Evolutionary conservation across 2,888 invertebrate genomes (phyloP).

Genomic region (Rhogogaster chlorosoma): DNA sequence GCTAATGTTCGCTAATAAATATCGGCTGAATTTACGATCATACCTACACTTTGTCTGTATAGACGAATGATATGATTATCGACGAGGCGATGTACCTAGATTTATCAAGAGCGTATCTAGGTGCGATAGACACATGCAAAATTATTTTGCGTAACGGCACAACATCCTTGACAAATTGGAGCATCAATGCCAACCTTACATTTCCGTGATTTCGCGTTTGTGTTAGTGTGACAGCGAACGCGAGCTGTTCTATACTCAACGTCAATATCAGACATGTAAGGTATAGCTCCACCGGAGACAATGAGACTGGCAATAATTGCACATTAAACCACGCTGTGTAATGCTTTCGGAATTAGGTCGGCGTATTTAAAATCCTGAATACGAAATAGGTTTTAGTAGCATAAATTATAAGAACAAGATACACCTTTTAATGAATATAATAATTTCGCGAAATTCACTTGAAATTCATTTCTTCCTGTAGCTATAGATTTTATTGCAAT

Average conservation of each 20-base stretch:
- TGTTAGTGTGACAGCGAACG: not conserved
- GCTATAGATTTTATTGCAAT: not conserved
- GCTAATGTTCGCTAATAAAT: constrained; percentile 5
- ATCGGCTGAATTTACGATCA: not conserved
- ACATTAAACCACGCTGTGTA: not conserved
- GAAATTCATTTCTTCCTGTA: not conserved
- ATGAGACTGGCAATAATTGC: not conserved
- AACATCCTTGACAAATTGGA: constrained; percentile 45
- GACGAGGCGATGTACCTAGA: not conserved
- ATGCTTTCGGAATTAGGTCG: not conserved
- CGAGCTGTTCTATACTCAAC: not conserved
- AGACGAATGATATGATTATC: not conserved
- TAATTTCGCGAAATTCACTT: not conserved
- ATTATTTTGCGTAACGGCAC: constrained; percentile 32
- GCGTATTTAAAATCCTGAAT: not conserved
- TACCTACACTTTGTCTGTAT: not conserved
- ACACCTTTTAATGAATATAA: not conserved
- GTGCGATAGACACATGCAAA: not conserved
- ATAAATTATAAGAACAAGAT: not conserved
- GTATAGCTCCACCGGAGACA: not conserved
- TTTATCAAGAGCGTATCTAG: not conserved
- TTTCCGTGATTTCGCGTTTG: not conserved
- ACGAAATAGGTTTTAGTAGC: not conserved
- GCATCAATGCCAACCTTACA: constrained; percentile 25
- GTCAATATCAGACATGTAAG: not conserved